A percentile compares a stretch with the other conserved stretches of the same genome.
Evolutionary conservation across 2,113 vertebrate species (phyloP).

Genomic region (Prionailurus viverrinus): DNA sequence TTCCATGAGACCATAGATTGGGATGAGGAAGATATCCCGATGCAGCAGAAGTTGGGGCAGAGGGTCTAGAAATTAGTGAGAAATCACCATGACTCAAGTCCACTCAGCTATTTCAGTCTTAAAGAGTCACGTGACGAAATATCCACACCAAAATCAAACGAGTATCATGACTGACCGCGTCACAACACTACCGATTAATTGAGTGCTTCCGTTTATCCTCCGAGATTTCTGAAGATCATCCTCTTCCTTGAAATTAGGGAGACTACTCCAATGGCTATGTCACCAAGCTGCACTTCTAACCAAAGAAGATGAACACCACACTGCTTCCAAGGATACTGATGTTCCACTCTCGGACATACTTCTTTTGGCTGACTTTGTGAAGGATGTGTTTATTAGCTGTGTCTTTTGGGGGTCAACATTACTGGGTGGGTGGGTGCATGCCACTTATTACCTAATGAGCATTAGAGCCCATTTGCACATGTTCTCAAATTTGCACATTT

Average conservation of each 20-base stretch:
- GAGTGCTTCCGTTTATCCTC: neutral
- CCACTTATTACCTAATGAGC: neutral
- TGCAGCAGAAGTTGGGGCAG: neutral
- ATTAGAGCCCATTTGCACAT: neutral
- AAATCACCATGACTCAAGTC: neutral
- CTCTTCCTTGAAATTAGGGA: neutral
- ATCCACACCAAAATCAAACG: neutral
- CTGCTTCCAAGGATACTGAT: neutral
- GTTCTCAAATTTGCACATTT: neutral
- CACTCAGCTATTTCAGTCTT: neutral
- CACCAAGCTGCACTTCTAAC: neutral
- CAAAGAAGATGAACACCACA: too few species aligned
- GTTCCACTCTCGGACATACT: neutral
- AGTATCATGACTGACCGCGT: too few species aligned
- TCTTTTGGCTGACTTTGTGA: neutral
- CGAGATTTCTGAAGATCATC: neutral
- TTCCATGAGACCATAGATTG: neutral
- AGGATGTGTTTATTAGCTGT: neutral
- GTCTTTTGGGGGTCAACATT: neutral
- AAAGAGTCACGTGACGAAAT: fast-evolving
- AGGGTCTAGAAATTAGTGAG: neutral
- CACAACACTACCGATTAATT: fast-evolving
- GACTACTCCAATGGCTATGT: neutral
- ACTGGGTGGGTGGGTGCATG: too few species aligned
- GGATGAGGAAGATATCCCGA: neutral